phyloP scores from a whole-genome alignment of 1,140 invertebrate genomes.

The Ylistrum balloti region DNA sequence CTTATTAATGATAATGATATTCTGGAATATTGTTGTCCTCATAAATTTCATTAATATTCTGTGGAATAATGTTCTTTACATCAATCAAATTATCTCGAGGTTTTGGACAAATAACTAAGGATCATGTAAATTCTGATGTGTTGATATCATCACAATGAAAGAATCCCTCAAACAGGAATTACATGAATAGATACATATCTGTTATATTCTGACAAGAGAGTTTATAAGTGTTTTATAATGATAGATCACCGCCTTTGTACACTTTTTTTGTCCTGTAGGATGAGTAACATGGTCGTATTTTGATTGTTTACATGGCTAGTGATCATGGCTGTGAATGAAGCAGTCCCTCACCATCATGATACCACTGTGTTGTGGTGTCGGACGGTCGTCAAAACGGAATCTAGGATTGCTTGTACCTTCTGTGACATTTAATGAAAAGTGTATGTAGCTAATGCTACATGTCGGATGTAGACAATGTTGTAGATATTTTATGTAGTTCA shows the following conservation, averaged over 20 bases:
- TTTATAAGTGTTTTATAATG: conserved; percentile 40
- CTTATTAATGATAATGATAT: conserved; percentile 29
- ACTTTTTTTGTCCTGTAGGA: neutral
- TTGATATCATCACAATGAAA: neutral
- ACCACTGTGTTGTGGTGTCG: no score
- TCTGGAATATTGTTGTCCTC: neutral
- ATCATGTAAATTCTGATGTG: conserved; percentile 14
- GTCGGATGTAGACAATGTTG: no score
- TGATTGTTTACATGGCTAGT: neutral
- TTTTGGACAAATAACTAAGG: conserved; percentile 12
- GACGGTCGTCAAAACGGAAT: no score
- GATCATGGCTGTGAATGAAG: no score
- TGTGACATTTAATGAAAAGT: no score
- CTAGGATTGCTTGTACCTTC: no score
- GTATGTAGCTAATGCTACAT: no score
- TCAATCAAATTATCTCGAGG: neutral
- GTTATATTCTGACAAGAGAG: neutral
- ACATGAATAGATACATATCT: neutral
- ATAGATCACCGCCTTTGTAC: neutral
- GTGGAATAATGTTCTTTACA: conserved; percentile 30
- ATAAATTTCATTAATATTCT: conserved; percentile 23
- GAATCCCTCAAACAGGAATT: conserved; percentile 13
- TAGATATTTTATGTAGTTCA: no score
- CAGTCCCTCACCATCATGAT: no score
- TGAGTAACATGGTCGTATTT: neutral